Evolutionary conservation across 1,140 invertebrate species (phyloP).

Genomic region (Araneus ventricosus): DNA sequence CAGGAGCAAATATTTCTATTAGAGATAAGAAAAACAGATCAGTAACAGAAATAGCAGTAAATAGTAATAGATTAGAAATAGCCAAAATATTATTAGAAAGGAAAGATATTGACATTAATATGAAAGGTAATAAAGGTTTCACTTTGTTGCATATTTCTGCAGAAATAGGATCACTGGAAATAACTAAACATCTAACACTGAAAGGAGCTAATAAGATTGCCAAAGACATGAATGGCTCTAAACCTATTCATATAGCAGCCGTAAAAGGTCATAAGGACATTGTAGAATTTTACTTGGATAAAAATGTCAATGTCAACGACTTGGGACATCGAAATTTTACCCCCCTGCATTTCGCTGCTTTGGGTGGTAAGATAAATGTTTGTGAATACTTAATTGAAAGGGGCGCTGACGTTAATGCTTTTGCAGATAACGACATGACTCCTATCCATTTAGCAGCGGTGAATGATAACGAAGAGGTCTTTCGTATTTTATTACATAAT

Average conservation of each 20-base stretch:
- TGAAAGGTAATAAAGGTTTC: no score
- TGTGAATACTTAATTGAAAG: no score
- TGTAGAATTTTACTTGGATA: no score
- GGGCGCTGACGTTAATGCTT: not conserved
- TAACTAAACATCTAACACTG: no score
- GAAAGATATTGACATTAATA: not conserved
- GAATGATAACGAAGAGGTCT: not conserved
- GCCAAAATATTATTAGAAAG: slow-evolving; percentile 14
- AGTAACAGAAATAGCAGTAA: slow-evolving; percentile 39
- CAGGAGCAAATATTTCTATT: not conserved
- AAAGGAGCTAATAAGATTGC: not conserved
- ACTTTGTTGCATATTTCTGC: no score
- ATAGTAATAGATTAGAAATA: not conserved
- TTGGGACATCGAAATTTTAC: no score
- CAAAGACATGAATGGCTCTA: no score
- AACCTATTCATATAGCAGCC: slow-evolving; percentile 77
- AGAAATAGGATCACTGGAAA: no score
- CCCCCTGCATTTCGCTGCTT: not conserved
- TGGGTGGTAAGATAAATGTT: slow-evolving; percentile 1
- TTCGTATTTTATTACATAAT: slow-evolving; percentile 22
- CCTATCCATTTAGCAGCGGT: not conserved
- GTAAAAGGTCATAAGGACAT: slow-evolving; percentile 74
- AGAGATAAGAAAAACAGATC: slow-evolving; percentile 15
- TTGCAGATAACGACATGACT: slow-evolving; percentile 36
- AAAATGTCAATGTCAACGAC: no score